phyloP scores from a whole-genome alignment of 2,113 vertebrate species.

The Pterocles gutturalis region DNA sequence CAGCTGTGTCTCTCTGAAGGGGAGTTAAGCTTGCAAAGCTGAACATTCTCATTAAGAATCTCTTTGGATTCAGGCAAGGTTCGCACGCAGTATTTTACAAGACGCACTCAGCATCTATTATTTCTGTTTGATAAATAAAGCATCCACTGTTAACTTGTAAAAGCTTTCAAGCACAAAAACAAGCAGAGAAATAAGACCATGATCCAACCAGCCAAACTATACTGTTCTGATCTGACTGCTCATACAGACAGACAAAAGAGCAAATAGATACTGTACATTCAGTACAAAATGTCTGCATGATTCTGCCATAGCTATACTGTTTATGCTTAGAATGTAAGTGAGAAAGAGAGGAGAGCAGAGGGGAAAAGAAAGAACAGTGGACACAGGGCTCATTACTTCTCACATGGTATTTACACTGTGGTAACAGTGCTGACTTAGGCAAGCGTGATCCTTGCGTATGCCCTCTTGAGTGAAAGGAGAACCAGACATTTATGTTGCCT shows the following conservation, averaged over 20 bases:
- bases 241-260: not conserved
- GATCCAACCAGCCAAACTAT: not conserved
- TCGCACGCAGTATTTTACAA: not conserved
- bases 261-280: not conserved
- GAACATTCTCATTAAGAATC: not conserved
- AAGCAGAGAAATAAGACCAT: not conserved
- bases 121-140: not conserved
- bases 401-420: not conserved
- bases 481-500: not conserved
- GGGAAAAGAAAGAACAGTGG: not conserved
- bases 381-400: not conserved
- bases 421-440: not conserved
- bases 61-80: not conserved
- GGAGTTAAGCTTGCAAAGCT: not conserved
- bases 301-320: not conserved
- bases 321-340: not conserved
- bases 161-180: not conserved
- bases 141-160: not conserved
- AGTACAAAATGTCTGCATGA: not conserved
- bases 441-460: fast-evolving
- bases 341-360: not conserved
- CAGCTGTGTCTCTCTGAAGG: not conserved
- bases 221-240: not conserved
- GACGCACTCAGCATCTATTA: not conserved
- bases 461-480: not conserved